A percentile compares a stretch with the other conserved stretches of the same genome.
phyloP scores from a whole-genome alignment of 1,140 invertebrate genomes.

The Drosophila pseudoobscura region DNA sequence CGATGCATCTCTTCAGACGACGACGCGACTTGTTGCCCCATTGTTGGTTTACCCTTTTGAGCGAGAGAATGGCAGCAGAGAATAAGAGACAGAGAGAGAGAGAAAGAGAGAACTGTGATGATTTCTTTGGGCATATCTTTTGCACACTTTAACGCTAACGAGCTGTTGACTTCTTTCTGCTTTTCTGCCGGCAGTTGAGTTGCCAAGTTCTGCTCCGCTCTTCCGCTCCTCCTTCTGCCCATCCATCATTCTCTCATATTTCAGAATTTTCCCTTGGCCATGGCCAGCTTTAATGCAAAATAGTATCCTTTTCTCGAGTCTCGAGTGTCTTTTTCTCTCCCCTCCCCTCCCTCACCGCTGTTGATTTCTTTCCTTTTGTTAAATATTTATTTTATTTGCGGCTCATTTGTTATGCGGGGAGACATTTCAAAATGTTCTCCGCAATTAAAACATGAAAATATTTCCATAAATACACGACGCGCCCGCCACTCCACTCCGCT shows the following conservation, averaged over 20 bases:
- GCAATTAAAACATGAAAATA: constrained; percentile 73
- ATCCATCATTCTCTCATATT: constrained; percentile 34
- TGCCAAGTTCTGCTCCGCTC: constrained; percentile 32
- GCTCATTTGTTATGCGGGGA: constrained; percentile 57
- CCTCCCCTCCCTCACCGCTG: constrained; percentile 1
- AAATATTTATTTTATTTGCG: constrained; percentile 10
- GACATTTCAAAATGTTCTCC: constrained; percentile 55
- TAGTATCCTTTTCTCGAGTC: constrained; percentile 18
- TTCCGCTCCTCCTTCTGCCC: background rate
- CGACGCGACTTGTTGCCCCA: constrained; percentile 81
- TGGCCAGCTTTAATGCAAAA: constrained; percentile 27
- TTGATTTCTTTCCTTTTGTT: constrained; percentile 1
- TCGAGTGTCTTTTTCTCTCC: background rate
- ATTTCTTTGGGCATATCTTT: constrained; percentile 66
- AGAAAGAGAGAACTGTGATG: constrained; percentile 14
- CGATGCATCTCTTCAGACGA: constrained; percentile 72
- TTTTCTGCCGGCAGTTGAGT: constrained; percentile 63
- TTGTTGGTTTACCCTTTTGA: constrained; percentile 70
- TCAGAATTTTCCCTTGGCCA: background rate
- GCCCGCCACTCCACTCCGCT: too few relatives aligned
- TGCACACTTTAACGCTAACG: constrained; percentile 82
- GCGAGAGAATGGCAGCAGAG: constrained; percentile 13
- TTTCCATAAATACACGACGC: constrained; percentile 68
- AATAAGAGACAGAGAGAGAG: constrained; percentile 4
- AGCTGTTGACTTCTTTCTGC: constrained; percentile 82